Percentiles rank a stretch among this genome's conserved stretches.
phyloP scores from a whole-genome alignment of 2,888 invertebrate genomes.

The Philaethria dido region DNA sequence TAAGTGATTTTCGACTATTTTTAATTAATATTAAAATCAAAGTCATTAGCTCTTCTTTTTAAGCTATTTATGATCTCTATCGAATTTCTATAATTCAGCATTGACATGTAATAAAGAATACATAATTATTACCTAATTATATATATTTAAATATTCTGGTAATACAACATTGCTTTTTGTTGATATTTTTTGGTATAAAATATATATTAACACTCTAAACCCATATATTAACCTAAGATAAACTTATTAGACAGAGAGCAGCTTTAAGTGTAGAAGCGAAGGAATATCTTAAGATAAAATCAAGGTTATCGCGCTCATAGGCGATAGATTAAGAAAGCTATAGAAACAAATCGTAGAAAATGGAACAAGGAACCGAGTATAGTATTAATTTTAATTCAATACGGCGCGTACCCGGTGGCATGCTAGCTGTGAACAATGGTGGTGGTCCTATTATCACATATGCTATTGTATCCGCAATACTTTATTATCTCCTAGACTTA shows the following conservation, averaged over 20 bases:
- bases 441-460: constrained; percentile 61
- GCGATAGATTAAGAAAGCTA: constrained; percentile 46
- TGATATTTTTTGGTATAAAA: background rate
- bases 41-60: too few species aligned
- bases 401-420: constrained; percentile 55
- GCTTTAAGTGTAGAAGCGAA: constrained; percentile 10
- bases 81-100: too few species aligned
- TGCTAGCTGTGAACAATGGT: constrained; percentile 63
- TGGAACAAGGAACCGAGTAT: constrained; percentile 59
- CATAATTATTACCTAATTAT: background rate
- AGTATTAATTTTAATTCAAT: constrained; percentile 66
- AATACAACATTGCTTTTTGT: background rate
- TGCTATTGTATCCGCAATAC: constrained; percentile 48
- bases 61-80: background rate
- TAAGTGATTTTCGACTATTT: too few species aligned
- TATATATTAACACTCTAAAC: background rate
- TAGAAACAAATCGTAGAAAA: constrained; percentile 55
- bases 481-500: constrained; percentile 63
- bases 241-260: constrained; percentile 7
- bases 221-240: constrained; percentile 16
- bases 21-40: too few species aligned
- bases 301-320: constrained; percentile 34
- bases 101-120: background rate
- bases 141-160: background rate
- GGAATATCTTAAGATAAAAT: constrained; percentile 31